These are phyloP conservation scores for Drosophila lini DNA, from an alignment of 1,140 invertebrate genomes.

Conservation along the genomic window DNA sequence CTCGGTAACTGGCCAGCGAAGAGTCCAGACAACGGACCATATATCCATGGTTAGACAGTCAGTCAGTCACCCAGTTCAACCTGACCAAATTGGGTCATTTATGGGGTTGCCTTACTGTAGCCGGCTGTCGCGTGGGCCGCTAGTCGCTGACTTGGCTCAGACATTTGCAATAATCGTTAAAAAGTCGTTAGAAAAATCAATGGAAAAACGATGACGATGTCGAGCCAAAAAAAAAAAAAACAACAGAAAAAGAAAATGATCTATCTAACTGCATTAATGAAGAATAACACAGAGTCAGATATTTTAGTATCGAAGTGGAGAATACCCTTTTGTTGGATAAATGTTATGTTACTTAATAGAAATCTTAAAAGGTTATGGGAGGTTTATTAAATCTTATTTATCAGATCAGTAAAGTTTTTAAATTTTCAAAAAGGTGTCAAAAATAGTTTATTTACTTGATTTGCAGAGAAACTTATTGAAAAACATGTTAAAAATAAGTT, in stretches of 20 bases:
- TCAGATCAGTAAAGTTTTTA: too few relatives aligned
- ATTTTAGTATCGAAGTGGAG: neutral
- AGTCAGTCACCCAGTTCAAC: constrained; percentile 51
- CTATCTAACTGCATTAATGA: constrained; percentile 61
- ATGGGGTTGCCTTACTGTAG: constrained; percentile 58
- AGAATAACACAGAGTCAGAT: neutral
- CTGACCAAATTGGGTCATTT: constrained; percentile 80
- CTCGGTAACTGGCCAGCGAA: constrained; percentile 41
- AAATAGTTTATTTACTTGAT: too few relatives aligned
- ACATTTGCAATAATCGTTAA: constrained; percentile 76
- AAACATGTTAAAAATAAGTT: too few relatives aligned
- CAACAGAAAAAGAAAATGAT: constrained; percentile 12
- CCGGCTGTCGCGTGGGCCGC: constrained; percentile 49
- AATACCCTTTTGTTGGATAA: constrained; percentile 8
- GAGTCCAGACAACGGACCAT: constrained; percentile 18
- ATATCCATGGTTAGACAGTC: constrained; percentile 22
- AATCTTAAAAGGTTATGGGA: neutral
- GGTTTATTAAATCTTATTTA: too few relatives aligned
- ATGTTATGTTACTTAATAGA: neutral
- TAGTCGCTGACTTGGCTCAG: constrained; percentile 54
- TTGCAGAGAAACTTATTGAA: too few relatives aligned
- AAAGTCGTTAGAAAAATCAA: constrained; percentile 74
- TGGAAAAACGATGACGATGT: constrained; percentile 71
- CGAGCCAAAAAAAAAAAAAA: constrained; percentile 28
- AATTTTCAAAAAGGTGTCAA: too few relatives aligned